Evolutionary conservation across 2,888 invertebrate genomes (phyloP), one percentile per base, ranked within the genome.

Genomic region (Xestia c-nigrum): DNA sequence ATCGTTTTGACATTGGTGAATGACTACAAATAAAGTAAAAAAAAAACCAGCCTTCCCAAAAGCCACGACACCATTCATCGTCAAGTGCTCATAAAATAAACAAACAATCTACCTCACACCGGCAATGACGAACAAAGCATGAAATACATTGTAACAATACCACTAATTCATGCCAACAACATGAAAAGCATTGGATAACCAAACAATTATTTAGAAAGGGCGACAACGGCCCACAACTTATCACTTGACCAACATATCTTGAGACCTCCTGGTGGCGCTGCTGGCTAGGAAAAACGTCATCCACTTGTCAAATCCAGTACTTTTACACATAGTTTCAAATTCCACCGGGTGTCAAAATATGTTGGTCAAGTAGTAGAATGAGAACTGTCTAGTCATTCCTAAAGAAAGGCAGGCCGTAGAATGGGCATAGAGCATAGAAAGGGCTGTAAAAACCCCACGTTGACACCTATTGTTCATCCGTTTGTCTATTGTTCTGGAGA

Each of bases 201-300:
- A 77, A 86, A 86, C 85, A 86, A 87, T 88, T 87, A 87, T 88
- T 87, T 83, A 85, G 78, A 85, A 85, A 85, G 78, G 84, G 78
- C 78, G 74, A 85, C 85, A 74, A 81, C 73, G 12, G 50, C 50
- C 71, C 70, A 24, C 69, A 57, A 71, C 70, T 69, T 61, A 43
- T 43, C 40, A 43, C 4, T 10, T 9, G n/a, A 7, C 64, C 64
- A 64, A n/a, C 14, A 16, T 43, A 24, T 43, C 43, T 43, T 64
- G 43, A 24, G n/a, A 43, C n/a, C 43, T 16, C 43, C 43, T 0
- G 1, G 43, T 16, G 43, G 64, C 43, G 64, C 64, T 43, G 43
- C n/a, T 43, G 14, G n/a, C 40, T 24, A 7, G 6, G n/a, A 24
- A 24, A 64, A 64, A 43, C 43, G n/a, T 43, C 64, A 64, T 64